These are phyloP conservation scores for Chrysochloris asiatica DNA, from an alignment of 2,113 vertebrate genomes.

Conservation along the genomic window DNA sequence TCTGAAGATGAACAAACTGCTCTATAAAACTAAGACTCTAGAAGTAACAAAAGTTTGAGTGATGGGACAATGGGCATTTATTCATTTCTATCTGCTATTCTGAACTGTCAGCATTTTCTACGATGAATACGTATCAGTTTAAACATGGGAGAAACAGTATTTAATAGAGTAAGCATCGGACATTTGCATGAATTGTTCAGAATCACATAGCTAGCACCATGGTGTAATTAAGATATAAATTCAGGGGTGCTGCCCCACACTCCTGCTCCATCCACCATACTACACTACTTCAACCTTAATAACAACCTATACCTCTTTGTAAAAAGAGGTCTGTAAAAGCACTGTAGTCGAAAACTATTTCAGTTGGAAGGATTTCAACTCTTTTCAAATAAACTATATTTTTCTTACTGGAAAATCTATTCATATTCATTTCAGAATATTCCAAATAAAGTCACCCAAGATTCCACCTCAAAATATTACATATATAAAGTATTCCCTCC, in stretches of 20 bases:
- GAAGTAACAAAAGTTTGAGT: neutral
- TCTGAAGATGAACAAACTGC: neutral
- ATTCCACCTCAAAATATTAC: neutral
- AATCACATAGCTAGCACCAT: too few species aligned
- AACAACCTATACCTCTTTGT: neutral
- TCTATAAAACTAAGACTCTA: neutral
- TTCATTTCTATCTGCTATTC: neutral
- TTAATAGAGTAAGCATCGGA: neutral
- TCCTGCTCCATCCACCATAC: neutral
- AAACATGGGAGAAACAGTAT: neutral
- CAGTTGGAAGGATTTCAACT: neutral
- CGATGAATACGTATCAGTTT: neutral
- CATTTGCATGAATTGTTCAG: neutral
- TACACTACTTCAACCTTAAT: neutral
- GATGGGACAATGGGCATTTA: neutral
- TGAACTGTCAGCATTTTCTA: neutral
- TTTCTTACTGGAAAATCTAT: neutral
- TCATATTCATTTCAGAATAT: neutral
- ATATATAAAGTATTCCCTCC: neutral
- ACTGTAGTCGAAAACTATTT: neutral
- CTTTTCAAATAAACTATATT: neutral
- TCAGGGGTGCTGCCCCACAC: neutral
- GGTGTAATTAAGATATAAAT: neutral
- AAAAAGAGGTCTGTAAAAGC: too few species aligned
- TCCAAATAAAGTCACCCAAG: neutral